Base-by-base conservation (phyloP, 2,888 invertebrate genomes). In the Protodeltote pygarga region DNA sequence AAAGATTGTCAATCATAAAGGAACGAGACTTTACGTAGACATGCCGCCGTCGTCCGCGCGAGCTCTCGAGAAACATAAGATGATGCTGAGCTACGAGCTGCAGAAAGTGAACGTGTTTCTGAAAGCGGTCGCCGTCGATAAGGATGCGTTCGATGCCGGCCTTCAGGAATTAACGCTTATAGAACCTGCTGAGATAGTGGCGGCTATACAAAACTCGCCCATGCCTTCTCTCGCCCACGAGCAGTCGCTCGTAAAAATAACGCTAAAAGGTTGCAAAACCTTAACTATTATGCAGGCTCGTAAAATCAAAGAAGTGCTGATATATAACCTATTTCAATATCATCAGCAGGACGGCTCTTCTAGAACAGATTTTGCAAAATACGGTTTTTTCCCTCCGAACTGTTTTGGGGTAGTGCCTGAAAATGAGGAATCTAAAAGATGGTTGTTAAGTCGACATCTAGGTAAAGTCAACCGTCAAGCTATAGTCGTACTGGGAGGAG, bases 31-130 rank as follows among this genome's bases (percentile, higher is more conserved):
- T 3, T 92, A 90, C 50, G 86, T 90, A 0, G 91, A 92, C 32
- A 87, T 92, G 79, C 89, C 89, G 0, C 87, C 89, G 6, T 80
- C 88, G 0, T 79, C 86, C 0, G 87, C 89, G 1, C 82, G 85
- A 6, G 83, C 83, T 1, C 71, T 92, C 2, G 87, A 87, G 39
- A 72, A 68, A 8, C 68, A 81, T 48, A 84, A 85, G 27, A 86
- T 89, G 85, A 60, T 74, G 63, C 70, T 92, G 14, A 89, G 89
- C 59, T 92, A 88, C 59, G 91, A 91, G 54, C 65, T 91, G 31
- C 85, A 88, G 44, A 87, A 90, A 62, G 91, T 92, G 1, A 85
- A 72, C 51, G 88, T 91, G 3, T 86, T 82, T 32, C 51, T 88
- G 5, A 90, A 84, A 71, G 81, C 86, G 0, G 76, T 79, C n/a